These are phyloP conservation scores for Thecocarcelia acutangulata DNA, from an alignment of 2,888 invertebrate species.

Conservation along the genomic window DNA sequence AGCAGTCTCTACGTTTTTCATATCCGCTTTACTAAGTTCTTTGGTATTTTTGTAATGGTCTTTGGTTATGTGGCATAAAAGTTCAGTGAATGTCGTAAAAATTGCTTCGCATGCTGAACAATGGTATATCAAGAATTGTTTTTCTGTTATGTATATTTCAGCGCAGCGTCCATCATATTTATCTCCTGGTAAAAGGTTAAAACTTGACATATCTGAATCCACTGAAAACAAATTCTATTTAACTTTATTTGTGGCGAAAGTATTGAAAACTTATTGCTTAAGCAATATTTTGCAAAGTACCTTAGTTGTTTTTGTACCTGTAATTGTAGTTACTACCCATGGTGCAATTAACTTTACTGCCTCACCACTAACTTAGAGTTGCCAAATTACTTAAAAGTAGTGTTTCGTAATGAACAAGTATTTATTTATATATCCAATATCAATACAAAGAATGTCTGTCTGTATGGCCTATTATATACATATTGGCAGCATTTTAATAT, in stretches of 20 bases:
- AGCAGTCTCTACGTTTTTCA: background rate
- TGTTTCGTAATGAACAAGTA: too few relatives aligned
- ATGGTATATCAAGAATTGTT: slow-evolving; percentile 48
- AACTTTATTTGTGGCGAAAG: too few relatives aligned
- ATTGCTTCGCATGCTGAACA: slow-evolving; percentile 53
- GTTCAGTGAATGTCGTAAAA: slow-evolving; percentile 39
- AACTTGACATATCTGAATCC: slow-evolving; percentile 18
- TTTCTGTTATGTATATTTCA: slow-evolving; percentile 58
- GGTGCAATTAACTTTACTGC: too few relatives aligned
- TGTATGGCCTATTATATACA: too few relatives aligned
- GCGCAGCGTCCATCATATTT: slow-evolving; percentile 53
- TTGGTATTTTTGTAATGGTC: slow-evolving; percentile 44
- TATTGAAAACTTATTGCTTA: background rate
- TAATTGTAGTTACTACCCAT: too few relatives aligned
- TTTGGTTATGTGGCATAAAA: slow-evolving; percentile 54
- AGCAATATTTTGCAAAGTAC: background rate
- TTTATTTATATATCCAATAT: too few relatives aligned
- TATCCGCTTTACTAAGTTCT: slow-evolving; percentile 23
- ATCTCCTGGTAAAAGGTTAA: slow-evolving; percentile 39
- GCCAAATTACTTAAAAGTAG: too few relatives aligned
- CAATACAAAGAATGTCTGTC: too few relatives aligned
- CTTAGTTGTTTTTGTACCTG: too few relatives aligned
- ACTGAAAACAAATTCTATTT: too few relatives aligned
- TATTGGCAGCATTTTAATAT: too few relatives aligned
- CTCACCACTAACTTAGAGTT: too few relatives aligned